A percentile compares a stretch with the other conserved stretches of the same genome.
Evolutionary conservation across 35 echinoderm and acorn worm species (phyloP).

Genomic region (Hemicentrotus pulcherrimus): DNA sequence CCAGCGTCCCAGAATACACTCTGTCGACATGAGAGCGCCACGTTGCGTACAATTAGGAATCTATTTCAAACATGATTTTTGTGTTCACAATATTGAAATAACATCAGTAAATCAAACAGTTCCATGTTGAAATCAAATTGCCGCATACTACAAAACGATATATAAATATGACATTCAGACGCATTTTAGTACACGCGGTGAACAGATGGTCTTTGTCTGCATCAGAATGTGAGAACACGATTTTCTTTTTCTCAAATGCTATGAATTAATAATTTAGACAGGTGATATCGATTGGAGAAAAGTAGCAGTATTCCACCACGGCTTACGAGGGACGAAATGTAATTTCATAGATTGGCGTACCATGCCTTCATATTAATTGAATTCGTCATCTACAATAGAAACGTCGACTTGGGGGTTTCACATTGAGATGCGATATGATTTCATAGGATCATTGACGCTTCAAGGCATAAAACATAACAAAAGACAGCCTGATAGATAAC

Average conservation of each 20-base stretch:
- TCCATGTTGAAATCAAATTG: not conserved
- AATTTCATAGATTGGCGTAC: not conserved
- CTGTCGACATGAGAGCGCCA: not conserved
- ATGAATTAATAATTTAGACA: not conserved
- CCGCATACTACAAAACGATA: too few relatives aligned
- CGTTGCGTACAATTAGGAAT: not conserved
- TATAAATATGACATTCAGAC: too few relatives aligned
- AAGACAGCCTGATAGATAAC: too few relatives aligned
- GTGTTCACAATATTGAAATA: not conserved
- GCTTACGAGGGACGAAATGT: not conserved
- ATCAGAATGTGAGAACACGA: not conserved
- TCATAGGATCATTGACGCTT: too few relatives aligned
- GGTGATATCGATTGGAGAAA: not conserved
- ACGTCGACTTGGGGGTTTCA: not conserved
- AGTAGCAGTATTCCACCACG: not conserved
- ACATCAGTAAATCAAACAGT: not conserved
- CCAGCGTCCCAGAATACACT: too few relatives aligned
- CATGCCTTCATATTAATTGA: not conserved
- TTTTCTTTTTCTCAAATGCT: not conserved
- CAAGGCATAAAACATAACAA: too few relatives aligned
- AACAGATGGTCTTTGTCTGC: not conserved
- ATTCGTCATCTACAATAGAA: not conserved
- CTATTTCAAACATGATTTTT: not conserved
- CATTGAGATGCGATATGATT: not conserved
- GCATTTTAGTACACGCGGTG: not conserved